Evolutionary conservation across 2,797 vertebrate genomes (phyloP), one percentile per base, ranked within the genome.

Genomic region (Mormyrops boulengeri): DNA sequence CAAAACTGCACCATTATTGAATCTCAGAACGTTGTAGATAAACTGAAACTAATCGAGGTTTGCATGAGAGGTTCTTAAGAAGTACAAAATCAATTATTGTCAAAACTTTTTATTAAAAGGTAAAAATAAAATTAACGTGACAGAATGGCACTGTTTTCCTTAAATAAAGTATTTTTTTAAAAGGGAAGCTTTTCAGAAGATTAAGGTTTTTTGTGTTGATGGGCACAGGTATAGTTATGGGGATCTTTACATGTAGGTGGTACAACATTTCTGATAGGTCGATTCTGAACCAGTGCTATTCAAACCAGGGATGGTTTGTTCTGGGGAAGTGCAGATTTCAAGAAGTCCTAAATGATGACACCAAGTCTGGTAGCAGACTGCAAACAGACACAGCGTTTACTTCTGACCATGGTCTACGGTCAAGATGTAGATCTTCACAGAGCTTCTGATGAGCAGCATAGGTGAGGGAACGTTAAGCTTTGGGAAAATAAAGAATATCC

Each of bases 391-490:
- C 77, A 82, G 38, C 41, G 7, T 82, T 82, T 47, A 82, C 77
- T 82, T 19, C 73, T 47, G 19, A 22, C 77, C 41, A 47, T 17
- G 2, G 38, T 22, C 41, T 47, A 2, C 7, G 19, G 77, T 82
- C 77, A 22, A 22, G 77, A 22, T 22, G 38, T 47, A 82, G 77
- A 22, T 82, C 77, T 47, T 82, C 77, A n/a, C 19, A 47, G 41
- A 82, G 77, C 77, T 82, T 47, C 41, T 47, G 77, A 47, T 4
- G 41, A 47, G 41, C 41, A 89, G 92, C 93, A 93, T 92, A 90
- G 94, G 94, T 85, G 92, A 90, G 90, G 91, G 91, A 26, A 89
- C 85, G 85, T 92, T 91, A 91, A 93, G 92, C 91, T 89, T 93
- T 91, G 89, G 91, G 93, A 90, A 34, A 47, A 92, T 90, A 91